Conservation (phyloP, 2,888 invertebrate genomes). For the Tetranychus truncatus region DNA sequence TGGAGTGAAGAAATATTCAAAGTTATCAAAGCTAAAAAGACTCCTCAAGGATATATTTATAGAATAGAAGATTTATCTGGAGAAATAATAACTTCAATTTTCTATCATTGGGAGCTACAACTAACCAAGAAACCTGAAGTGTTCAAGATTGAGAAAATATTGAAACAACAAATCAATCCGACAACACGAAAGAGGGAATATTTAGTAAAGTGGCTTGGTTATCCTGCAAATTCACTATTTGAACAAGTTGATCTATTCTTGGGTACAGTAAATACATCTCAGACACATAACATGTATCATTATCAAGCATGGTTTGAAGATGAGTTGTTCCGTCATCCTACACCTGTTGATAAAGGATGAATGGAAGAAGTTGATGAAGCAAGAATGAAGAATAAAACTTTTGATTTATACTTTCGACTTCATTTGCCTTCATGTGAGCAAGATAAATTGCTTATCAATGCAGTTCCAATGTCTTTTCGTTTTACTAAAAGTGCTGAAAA, state of each 20-base stretch:
- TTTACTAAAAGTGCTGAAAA: neutral
- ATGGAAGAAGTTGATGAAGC: neutral
- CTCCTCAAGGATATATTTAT: neutral
- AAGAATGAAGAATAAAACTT: neutral
- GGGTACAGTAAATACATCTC: neutral
- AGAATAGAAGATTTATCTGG: neutral
- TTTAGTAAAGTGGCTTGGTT: neutral
- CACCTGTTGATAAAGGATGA: neutral
- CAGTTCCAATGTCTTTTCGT: neutral
- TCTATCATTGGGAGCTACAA: neutral
- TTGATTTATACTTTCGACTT: neutral
- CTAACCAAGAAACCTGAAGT: no score
- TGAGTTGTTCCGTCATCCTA: neutral
- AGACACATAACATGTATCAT: neutral
- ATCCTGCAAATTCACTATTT: neutral
- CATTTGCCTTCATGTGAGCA: neutral
- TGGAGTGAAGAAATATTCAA: slow-evolving; percentile 1
- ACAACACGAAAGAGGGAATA: neutral
- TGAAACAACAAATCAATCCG: neutral
- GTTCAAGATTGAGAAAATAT: neutral
- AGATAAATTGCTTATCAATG: neutral
- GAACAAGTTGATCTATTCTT: neutral
- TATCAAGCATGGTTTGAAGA: neutral
- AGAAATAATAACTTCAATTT: neutral
- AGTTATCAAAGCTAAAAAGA: neutral